These are phyloP conservation scores for Nesogale talazaci DNA, from an alignment of 2,113 vertebrate genomes.

Conservation along the genomic window DNA sequence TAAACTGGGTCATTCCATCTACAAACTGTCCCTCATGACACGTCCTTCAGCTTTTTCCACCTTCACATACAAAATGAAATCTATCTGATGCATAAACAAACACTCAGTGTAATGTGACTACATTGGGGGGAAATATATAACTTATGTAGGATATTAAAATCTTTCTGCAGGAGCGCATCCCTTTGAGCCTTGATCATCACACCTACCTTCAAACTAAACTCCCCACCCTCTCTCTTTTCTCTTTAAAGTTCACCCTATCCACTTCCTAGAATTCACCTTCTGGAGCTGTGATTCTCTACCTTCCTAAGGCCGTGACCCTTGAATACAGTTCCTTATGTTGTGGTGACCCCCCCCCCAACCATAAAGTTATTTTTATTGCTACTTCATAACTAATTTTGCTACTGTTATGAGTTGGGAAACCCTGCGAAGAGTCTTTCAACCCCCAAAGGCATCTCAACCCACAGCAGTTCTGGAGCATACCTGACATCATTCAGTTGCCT, in stretches of 20 bases:
- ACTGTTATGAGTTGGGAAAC: too few species aligned
- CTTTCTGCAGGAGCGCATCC: background rate
- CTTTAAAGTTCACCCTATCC: background rate
- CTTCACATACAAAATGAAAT: constrained; percentile 14
- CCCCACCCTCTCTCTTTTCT: background rate
- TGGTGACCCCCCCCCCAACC: too few species aligned
- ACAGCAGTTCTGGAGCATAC: background rate
- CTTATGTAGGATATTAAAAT: background rate
- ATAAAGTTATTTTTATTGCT: too few species aligned
- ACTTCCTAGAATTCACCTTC: background rate
- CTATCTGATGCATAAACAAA: constrained; percentile 36
- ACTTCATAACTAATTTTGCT: too few species aligned
- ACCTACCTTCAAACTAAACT: background rate
- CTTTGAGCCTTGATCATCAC: background rate
- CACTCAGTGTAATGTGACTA: background rate
- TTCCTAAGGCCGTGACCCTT: too few species aligned
- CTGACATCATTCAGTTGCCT: background rate
- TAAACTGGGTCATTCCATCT: constrained; percentile 51
- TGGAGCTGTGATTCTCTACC: too few species aligned
- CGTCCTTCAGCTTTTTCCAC: background rate
- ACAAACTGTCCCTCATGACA: background rate
- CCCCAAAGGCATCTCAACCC: too few species aligned
- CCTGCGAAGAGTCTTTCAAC: too few species aligned
- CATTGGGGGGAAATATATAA: background rate
- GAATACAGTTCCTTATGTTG: too few species aligned